Conservation (phyloP, 2,888 invertebrate species). For the Pyrrhosoma nymphula region DNA sequence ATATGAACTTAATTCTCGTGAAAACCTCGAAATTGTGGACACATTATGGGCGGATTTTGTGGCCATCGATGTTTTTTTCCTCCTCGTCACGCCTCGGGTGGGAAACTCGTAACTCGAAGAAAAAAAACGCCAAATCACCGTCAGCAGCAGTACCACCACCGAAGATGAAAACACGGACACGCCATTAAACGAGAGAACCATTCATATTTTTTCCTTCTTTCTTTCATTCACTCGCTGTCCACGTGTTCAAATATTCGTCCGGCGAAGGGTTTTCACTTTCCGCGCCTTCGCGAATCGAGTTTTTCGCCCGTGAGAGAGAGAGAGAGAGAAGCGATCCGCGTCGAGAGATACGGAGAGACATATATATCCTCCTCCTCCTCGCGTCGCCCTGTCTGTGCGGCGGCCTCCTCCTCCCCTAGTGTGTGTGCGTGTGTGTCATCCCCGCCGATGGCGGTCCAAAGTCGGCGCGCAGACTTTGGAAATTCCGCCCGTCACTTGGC, state of each 20-base stretch:
- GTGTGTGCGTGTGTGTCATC: background rate
- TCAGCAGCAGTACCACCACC: background rate
- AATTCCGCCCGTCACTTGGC: constrained; percentile 53
- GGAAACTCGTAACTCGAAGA: background rate
- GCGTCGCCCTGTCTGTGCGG: background rate
- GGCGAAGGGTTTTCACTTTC: constrained; percentile 44
- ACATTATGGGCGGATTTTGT: background rate
- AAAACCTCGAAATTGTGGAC: background rate
- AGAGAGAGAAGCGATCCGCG: background rate
- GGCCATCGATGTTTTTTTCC: background rate
- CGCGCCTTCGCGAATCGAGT: background rate
- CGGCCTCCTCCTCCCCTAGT: background rate
- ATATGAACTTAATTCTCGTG: background rate
- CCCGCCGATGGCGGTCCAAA: background rate
- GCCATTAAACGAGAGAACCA: background rate
- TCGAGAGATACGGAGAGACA: too few species aligned
- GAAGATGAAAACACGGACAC: background rate
- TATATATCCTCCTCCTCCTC: background rate
- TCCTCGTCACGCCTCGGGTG: background rate
- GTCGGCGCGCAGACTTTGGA: constrained; percentile 42
- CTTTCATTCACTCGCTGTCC: background rate
- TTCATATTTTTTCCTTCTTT: background rate
- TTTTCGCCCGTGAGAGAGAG: background rate
- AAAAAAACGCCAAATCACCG: background rate
- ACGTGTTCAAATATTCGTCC: background rate